Evolutionary conservation across 2,888 invertebrate genomes (phyloP).

Genomic region (Branchipolynoe longqiensis): DNA sequence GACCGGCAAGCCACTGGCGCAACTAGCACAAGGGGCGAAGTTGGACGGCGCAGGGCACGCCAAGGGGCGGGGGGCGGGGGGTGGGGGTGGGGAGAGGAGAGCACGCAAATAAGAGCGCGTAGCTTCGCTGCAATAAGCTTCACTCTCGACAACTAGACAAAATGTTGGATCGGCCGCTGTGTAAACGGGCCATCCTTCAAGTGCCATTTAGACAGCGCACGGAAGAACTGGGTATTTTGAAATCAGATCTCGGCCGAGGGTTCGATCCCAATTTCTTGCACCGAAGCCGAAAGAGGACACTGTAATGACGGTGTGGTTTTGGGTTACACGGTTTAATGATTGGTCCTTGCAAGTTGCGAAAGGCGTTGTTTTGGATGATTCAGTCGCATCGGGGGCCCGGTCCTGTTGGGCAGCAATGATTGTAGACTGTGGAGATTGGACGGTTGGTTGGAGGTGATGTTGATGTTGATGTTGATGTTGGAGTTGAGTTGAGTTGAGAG

Average conservation of each 20-base stretch:
- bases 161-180: conserved; percentile 51
- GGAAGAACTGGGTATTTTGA: conserved; percentile 53
- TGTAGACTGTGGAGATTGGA: conserved; percentile 48
- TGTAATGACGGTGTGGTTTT: conserved; percentile 45
- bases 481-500: too few relatives aligned
- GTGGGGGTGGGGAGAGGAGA: not conserved
- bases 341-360: conserved; percentile 51
- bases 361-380: conserved; percentile 56
- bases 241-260: conserved; percentile 51
- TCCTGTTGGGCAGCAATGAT: conserved; percentile 25
- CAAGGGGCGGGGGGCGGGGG: not conserved
- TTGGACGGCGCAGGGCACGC: too few relatives aligned
- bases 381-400: conserved; percentile 11
- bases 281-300: conserved; percentile 51
- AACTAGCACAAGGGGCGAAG: too few relatives aligned
- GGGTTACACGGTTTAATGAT: conserved; percentile 52
- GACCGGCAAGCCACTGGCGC: not conserved
- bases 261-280: conserved; percentile 55
- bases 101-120: conserved; percentile 9
- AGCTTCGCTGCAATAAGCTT: conserved; percentile 10
- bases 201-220: conserved; percentile 52
- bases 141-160: conserved; percentile 21
- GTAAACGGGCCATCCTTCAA: conserved; percentile 50
- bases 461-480: too few relatives aligned
- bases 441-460: too few relatives aligned